Conservation (phyloP, 2,888 invertebrate genomes). For the Lamellibrachia satsuma region DNA sequence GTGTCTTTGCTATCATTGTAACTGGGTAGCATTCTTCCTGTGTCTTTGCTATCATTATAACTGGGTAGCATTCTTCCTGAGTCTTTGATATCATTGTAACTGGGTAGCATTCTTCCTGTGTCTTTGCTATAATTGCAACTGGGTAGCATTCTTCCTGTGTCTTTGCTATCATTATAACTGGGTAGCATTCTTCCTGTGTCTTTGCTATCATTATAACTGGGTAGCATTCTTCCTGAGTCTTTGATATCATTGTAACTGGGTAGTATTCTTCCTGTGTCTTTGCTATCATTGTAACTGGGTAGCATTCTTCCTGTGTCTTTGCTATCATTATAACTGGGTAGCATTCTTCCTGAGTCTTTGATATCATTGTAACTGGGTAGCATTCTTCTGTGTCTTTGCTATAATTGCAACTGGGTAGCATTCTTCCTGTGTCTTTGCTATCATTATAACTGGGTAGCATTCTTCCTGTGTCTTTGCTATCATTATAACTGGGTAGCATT, state of each 20-base stretch:
- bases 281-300: not conserved
- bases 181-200: not conserved
- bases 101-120: not conserved
- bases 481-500: not conserved
- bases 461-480: not conserved
- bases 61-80: not conserved
- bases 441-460: not conserved
- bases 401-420: not conserved
- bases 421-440: not conserved
- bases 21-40: not conserved
- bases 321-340: not conserved
- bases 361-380: not conserved
- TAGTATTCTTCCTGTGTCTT: not conserved
- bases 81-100: not conserved
- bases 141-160: not conserved
- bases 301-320: not conserved
- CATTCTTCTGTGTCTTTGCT: not conserved
- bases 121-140: not conserved
- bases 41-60: not conserved
- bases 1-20: not conserved
- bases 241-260: not conserved
- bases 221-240: not conserved
- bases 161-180: not conserved
- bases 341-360: not conserved
- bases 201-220: not conserved